Evolutionary conservation across 2,797 vertebrate genomes (phyloP), one percentile per base, ranked within the genome.

Genomic region (Chaetophractus vellerosus): DNA sequence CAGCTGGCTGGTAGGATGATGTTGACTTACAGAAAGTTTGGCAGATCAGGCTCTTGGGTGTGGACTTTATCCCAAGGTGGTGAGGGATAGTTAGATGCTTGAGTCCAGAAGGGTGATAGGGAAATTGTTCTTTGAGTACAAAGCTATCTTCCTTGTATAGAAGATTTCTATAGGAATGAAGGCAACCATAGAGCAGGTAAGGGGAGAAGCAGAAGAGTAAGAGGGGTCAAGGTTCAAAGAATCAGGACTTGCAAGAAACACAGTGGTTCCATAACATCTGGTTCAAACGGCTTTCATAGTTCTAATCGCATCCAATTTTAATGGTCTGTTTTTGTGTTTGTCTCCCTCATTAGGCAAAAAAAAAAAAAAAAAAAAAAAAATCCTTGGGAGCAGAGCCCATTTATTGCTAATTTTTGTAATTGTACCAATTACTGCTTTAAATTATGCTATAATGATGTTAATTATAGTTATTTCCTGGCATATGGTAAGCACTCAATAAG

Each of bases 391-490:
- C 18, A 96, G 12, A 85, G n/a, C 1, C 26, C 55, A 61, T 38
- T 75, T 76, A 38, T 63, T 75, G 84, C 50, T 72, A 66, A 23
- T 33, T 82, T 18, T 31, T 90, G 16, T 55, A 80, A 88, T 10
- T 75, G 6, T 61, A 80, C 33, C 24, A 63, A 48, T 81, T 90
- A 80, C 31, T 75, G 6, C 59, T 78, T 84, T 91, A 26, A 75
- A 79, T 69, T 88, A 41, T 48, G 9, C 48, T 82, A 4, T 71
- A 78, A 69, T 84, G 63, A 63, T 28, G 64, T 76, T 50, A 90
- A 52, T 75, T 64, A 55, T 55, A 55, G 75, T 41, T 69, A 80
- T 57, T 36, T 97, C 24, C 41, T 88, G n/a, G 28, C 6, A 83
- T 18, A 52, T 18, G 5, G 10, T 9, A 71, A 63, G 12, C 28